Conservation (phyloP, 2,113 vertebrate species). For the Oreocharis arfaki region DNA sequence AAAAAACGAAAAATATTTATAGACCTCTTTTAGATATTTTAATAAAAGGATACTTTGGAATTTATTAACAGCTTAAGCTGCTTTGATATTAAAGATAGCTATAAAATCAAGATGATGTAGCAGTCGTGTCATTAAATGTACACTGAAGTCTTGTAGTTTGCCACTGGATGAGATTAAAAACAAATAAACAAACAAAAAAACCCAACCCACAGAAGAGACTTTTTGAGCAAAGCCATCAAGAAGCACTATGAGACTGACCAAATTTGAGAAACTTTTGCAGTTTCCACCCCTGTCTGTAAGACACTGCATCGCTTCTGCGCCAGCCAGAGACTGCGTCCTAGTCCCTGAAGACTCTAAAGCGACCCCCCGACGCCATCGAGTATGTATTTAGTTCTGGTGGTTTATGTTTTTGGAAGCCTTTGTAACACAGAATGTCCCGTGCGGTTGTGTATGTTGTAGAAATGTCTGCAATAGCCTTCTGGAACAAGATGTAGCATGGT, state of each 20-base stretch:
- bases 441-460: slow-evolving; percentile 86
- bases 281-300: slow-evolving; percentile 87
- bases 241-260: slow-evolving; percentile 95
- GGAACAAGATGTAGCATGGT: slow-evolving; percentile 81
- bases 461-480: slow-evolving; percentile 85
- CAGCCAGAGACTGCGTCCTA: slow-evolving; percentile 79
- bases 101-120: slow-evolving; percentile 89
- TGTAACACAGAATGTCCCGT: slow-evolving; percentile 82
- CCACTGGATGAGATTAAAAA: slow-evolving; percentile 99
- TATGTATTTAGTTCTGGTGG: slow-evolving; percentile 85
- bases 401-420: slow-evolving; percentile 80
- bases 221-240: slow-evolving; percentile 94
- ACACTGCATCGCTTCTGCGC: slow-evolving; percentile 72
- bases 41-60: slow-evolving; percentile 96
- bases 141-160: slow-evolving; percentile 96
- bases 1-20: slow-evolving; percentile 83
- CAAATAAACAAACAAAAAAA: background rate
- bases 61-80: slow-evolving; percentile 94
- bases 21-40: slow-evolving; percentile 95
- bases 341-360: slow-evolving; percentile 92
- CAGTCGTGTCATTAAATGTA: slow-evolving; percentile 92
- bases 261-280: slow-evolving; percentile 82
- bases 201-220: slow-evolving; percentile 65
- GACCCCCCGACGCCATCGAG: slow-evolving; percentile 68
- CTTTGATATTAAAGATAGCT: slow-evolving; percentile 92